Evolutionary conservation across 2,888 invertebrate species (phyloP), one percentile per base, ranked within the genome.

Genomic region (Himalopsyche tibetana): DNA sequence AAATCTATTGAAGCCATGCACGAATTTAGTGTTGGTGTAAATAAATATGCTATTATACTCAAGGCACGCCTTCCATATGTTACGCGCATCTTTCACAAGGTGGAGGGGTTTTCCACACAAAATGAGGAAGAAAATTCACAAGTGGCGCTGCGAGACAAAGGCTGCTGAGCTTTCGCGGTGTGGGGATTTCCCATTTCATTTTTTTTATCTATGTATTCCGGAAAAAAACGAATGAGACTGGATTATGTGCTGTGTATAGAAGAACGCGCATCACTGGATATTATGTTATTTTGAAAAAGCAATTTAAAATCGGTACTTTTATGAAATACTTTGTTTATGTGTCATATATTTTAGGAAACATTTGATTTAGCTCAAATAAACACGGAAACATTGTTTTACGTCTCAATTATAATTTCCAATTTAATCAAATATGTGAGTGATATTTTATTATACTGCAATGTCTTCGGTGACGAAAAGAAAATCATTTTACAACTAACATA

Each of bases 121-220:
- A 88, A 84, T 84, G 84, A 82, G 84, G 74, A 85, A 81, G 74
- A 74, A 88, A 88, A 88, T 83, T 86, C 84, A 82, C 85, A 88
- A 86, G 86, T 85, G 84, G 83, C 79, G 81, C 74, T 74, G 74
- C 82, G 88, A 88, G 85, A 88, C 86, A 88, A 88, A 85, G 82
- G 45, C 55, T 81, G n/a, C 51, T 51, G 81, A 36, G 45, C 42
- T 74, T 19, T 55, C 36, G 51, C 74, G 82, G 80, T 45, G 82
- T 56, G 69, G 82, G 55, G 45, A 74, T 74, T 74, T 74, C 82
- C 82, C 74, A 82, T 82, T 82, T 85, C 85, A 74, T 85, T 82
- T 85, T 85, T 85, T 74, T 69, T 69, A 74, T 74, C 74, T 74
- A 74, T 74, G 74, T 74, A 74, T 74, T 74, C 74, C 74, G 74